phyloP scores from a whole-genome alignment of 2,113 vertebrate genomes.

The Speoplatyrhinus poulsoni region DNA sequence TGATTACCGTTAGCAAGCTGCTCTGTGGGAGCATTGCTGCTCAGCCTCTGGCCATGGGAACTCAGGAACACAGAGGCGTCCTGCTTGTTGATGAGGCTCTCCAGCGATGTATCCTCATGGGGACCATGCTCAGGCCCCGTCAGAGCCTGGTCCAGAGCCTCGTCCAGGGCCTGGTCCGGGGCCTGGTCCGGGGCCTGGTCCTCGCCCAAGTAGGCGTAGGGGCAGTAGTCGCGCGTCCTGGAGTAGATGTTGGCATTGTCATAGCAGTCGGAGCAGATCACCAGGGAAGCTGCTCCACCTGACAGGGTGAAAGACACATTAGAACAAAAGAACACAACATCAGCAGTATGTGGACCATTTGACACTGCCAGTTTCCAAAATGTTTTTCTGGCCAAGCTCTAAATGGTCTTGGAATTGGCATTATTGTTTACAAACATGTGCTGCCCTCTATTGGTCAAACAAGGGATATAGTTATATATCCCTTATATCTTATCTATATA shows the following conservation, averaged over 20 bases:
- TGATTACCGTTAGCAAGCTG: conserved; percentile 77
- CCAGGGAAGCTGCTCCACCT: conserved; percentile 75
- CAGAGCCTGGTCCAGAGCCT: conserved; percentile 71
- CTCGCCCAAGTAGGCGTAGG: conserved; percentile 86
- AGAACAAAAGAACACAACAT: no score
- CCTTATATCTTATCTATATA: no score
- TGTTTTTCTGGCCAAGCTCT: no score
- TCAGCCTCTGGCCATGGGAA: conserved; percentile 74
- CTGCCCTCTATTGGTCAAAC: no score
- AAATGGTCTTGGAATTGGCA: no score
- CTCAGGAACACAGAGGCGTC: conserved; percentile 76
- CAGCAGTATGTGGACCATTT: no score
- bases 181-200: no score
- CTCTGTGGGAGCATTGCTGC: conserved; percentile 66
- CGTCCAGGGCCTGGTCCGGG: conserved; percentile 84
- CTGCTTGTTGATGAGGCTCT: conserved; percentile 74
- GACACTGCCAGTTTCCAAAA: no score
- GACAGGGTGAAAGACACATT: background rate
- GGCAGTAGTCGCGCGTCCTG: conserved; percentile 89
- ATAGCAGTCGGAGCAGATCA: conserved; percentile 96
- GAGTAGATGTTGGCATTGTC: conserved; percentile 96
- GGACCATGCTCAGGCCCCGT: conserved; percentile 52
- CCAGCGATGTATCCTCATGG: conserved; percentile 67
- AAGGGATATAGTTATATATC: no score
- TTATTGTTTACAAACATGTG: no score